Evolutionary conservation across 2,113 vertebrate genomes (phyloP), one percentile per base, ranked within the genome.

Genomic region (Eira barbara): DNA sequence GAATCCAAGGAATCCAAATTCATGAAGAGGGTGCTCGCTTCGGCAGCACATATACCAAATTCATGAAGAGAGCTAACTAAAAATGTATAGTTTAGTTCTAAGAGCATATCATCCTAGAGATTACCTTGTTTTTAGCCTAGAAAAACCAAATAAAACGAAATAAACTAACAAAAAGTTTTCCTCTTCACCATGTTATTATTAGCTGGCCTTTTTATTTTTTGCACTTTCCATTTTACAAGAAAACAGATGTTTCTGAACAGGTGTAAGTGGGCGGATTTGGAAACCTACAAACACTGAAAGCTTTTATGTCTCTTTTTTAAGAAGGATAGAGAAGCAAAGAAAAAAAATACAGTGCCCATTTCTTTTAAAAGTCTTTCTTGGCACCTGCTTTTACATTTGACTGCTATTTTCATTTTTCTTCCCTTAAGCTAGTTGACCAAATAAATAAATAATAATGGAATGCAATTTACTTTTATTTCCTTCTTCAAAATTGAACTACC

Each of bases 161-260:
- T 52, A 84, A 96, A 84, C 39, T 71, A 94, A 86, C 52, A 87
- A 47, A 82, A 96, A 34, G 4, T 73, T 95, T 92, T 97, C 47
- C 49, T 93, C 47, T 55, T 90, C n/a, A 63, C 20, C 27, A 36
- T 81, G 74, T 90, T 97, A 94, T 96, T 97, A 97, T 97, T 98
- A 98, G 63, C 47, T 92, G 69, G 49, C 27, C 69, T 93, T 92
- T 97, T 85, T 71, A 74, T 92, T 96, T 91, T 71, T 94, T 57
- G 31, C 17, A 86, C 23, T 96, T 97, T 97, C 96, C 65, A 89
- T 95, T 97, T 97, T 96, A 93, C 34, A 96, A 95, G 84, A 93
- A 98, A 97, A 95, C 95, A 98, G 97, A 96, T 97, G 97, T 97
- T 97, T 97, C 95, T 89, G 59, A 92, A 88, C 95, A 97, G 92